Percentiles rank a stretch among this genome's conserved stretches.
phyloP scores from a whole-genome alignment of 2,888 invertebrate genomes.

The Silvanus unidentatus region DNA sequence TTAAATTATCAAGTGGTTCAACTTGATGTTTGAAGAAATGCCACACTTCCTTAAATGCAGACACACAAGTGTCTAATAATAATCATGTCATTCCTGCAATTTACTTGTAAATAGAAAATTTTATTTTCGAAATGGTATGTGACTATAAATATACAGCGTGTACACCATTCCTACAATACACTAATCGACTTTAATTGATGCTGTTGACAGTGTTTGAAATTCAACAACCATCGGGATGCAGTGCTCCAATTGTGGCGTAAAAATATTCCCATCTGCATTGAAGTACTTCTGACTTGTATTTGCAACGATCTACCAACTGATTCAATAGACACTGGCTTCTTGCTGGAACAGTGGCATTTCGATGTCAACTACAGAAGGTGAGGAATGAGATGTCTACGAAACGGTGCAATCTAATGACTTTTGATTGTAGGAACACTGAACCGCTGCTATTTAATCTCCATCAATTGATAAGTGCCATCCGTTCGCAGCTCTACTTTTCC shows the following conservation, averaged over 20 bases:
- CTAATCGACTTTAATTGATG: no score
- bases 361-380: slow-evolving; percentile 57
- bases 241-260: slow-evolving; percentile 63
- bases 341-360: slow-evolving; percentile 81
- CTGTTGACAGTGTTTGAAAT: slow-evolving; percentile 53
- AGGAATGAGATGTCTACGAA: slow-evolving; percentile 25
- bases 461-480: slow-evolving; percentile 84
- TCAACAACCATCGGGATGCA: slow-evolving; percentile 50
- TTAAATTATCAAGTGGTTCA: no score
- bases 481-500: slow-evolving; percentile 93
- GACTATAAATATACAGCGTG: no score
- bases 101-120: no score
- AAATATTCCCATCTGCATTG: slow-evolving; percentile 70
- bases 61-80: no score
- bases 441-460: slow-evolving; percentile 52
- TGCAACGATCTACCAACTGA: slow-evolving; percentile 51
- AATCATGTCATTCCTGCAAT: no score
- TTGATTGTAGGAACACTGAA: slow-evolving; percentile 44
- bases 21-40: no score
- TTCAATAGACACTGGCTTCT: slow-evolving; percentile 48
- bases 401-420: no score
- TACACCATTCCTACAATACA: no score
- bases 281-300: slow-evolving; percentile 70
- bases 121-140: no score
- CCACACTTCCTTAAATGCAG: no score